Evolutionary conservation across 2,113 vertebrate genomes (phyloP).

Genomic region (Ursus arctos): DNA sequence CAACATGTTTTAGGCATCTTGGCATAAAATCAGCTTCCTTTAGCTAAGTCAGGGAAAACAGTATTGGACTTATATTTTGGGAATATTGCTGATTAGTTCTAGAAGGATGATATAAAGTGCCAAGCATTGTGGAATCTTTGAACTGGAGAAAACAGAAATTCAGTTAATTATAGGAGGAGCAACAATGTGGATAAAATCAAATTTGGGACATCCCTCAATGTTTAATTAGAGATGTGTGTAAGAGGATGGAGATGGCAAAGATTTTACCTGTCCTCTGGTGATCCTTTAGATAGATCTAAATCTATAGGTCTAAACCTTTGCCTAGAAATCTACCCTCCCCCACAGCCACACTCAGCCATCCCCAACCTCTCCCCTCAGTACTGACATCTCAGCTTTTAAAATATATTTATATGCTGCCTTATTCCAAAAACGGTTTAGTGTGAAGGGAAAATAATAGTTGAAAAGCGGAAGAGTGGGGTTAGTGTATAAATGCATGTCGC

Average conservation of each 20-base stretch:
- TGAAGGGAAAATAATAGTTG: background rate
- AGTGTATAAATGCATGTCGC: background rate
- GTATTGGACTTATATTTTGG: constrained; percentile 37
- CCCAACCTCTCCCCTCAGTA: background rate
- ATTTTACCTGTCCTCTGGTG: background rate
- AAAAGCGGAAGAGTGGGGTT: background rate
- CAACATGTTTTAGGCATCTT: background rate
- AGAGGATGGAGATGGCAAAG: background rate
- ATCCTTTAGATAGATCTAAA: background rate
- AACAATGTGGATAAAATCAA: background rate
- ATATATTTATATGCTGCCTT: background rate
- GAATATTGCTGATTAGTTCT: constrained; percentile 25
- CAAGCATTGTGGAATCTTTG: constrained; percentile 8
- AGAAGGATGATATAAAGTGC: constrained; percentile 3
- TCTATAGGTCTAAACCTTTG: background rate
- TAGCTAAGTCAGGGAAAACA: constrained; percentile 49
- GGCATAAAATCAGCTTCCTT: background rate
- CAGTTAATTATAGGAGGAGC: background rate
- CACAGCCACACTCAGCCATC: background rate
- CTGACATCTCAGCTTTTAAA: background rate
- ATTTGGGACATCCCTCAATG: background rate
- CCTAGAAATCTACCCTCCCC: background rate
- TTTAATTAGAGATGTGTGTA: constrained; percentile 21
- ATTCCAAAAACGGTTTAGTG: background rate
- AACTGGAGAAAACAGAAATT: constrained; percentile 52